Base-by-base conservation (phyloP, 2,797 vertebrate species). In the Dromococcyx pavoninus region DNA sequence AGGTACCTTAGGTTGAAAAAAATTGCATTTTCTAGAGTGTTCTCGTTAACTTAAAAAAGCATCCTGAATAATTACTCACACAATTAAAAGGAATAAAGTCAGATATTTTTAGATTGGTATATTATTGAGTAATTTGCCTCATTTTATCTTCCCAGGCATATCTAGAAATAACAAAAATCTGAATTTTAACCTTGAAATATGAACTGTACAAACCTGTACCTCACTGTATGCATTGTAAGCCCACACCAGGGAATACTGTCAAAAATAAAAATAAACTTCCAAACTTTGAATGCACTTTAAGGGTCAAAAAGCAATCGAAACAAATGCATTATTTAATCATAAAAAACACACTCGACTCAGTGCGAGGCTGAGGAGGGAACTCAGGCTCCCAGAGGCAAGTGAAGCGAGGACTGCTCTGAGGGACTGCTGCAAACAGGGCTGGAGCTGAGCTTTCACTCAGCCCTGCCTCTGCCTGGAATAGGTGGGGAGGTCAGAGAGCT, bases 221-320 rank as follows among this genome's bases (percentile, higher is more conserved):
- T 94, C 65, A 87, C 35, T 33, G 33, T 72, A 70, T 19, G 12
- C 51, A 89, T 43, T 81, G 43, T 24, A 87, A 94, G 19, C 71
- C 77, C 17, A 71, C 89, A 86, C 4, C 61, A 67, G 94, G 57
- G 77, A 94, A 56, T 82, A 35, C 41, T 80, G 88, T 51, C 8
- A 70, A 71, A 83, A 82, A 88, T 62, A 88, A 96, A 97, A 94
- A 84, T 84, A 93, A 94, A 91, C 54, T 85, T 74, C 46, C 43
- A 91, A 94, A 94, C 69, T 72, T 79, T 27, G 67, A 73, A 76
- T 77, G 78, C 58, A 56, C 79, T 93, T 88, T 56, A 72, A 86
- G 76, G 88, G 89, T 84, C 92, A 95, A 87, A 95, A 96, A 89
- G 73, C 70, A 89, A 89, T 57, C 73, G 62, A 66, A 89, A 65